Base-by-base conservation (phyloP, 2,888 invertebrate species). In the Endomychus coccineus region DNA sequence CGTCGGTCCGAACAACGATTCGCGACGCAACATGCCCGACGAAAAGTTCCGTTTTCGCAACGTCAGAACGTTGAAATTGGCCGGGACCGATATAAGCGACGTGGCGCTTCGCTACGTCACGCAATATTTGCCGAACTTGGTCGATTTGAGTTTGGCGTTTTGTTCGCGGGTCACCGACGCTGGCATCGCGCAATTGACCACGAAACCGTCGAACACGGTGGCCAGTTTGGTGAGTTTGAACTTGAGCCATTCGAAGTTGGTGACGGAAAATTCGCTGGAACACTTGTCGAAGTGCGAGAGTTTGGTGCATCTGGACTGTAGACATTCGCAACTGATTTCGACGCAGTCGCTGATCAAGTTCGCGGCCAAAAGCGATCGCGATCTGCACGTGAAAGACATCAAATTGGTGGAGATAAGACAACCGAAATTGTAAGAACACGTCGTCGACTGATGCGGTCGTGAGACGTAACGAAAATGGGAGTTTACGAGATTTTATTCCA, bases 21-120 rank as follows among this genome's bases (percentile, higher is more conserved):
- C 88, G 0, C 69, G 89, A 16, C 89, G 90, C 0, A 80, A 80
- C 9, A 65, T 83, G 27, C 75, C 80, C 24, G 79, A 83, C 52
- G 80, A 80, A 21, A 78, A 81, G 45, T 82, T 83, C 10, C 76
- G 86, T 4, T 73, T 94, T 22, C 77, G 87, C 24, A 81, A 85
- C 48, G 67, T 94, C 16, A 76, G 77, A 44, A 78, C 77, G 35
- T 69, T 95, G 11, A 75, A 80, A 43, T 68, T 94, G 34, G 83
- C 88, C 14, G 92, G 92, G 7, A 90, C 90, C 0, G 90, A 91
- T 53, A 78, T 95, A 44, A 86, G 89, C 0, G 94, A 94, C 61
- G 82, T 88, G n/a, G 79, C 87, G 0, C 71, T 89, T 64, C 73
- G 81, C 7, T 82, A 82, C 50, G 76, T 83, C 4, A 79, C 78